phyloP scores from a whole-genome alignment of 2,888 invertebrate genomes.

The Enchytraeus crypticus region DNA sequence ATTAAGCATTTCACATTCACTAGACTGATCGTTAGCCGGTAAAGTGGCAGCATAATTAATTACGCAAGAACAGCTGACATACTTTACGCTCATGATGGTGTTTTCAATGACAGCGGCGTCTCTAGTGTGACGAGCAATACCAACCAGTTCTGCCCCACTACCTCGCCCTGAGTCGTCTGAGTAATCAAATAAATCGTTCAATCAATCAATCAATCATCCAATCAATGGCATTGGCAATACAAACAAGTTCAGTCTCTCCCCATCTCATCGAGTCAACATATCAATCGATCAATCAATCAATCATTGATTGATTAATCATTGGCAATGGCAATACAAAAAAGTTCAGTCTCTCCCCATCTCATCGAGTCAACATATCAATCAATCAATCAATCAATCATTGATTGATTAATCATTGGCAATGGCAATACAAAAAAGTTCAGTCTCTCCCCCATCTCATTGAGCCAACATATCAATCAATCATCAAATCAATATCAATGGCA shows the following conservation, averaged over 20 bases:
- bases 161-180: neutral
- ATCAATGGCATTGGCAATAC: neutral
- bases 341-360: neutral
- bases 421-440: neutral
- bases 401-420: neutral
- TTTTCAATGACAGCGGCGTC: conserved; percentile 14
- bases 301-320: neutral
- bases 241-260: neutral
- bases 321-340: neutral
- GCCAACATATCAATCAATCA: neutral
- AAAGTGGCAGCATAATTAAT: neutral
- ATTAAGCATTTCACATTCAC: too few species aligned
- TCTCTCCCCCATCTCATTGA: neutral
- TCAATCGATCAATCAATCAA: neutral
- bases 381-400: neutral
- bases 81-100: conserved; percentile 15
- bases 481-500: neutral
- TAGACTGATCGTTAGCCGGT: too few species aligned
- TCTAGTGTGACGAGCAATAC: conserved; percentile 2
- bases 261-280: neutral
- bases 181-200: too few species aligned
- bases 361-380: neutral
- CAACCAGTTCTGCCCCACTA: neutral
- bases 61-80: neutral
- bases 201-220: neutral